Evolutionary conservation across 2,888 invertebrate species (phyloP), one percentile per base, ranked within the genome.

Genomic region (Hirudinaria manillensis): DNA sequence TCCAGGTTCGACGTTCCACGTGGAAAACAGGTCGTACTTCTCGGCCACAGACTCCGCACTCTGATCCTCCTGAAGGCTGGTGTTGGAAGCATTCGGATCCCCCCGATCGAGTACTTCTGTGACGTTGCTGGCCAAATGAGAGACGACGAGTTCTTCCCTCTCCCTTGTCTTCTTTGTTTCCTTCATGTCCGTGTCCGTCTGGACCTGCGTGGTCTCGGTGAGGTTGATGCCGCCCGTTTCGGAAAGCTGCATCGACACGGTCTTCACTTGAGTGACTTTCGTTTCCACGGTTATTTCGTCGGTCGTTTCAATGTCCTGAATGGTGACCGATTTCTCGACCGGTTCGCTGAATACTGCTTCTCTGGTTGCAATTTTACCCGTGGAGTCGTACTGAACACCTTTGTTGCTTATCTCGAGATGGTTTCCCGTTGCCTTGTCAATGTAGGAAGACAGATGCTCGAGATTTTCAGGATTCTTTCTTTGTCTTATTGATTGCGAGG

Each of bases 11-110:
- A 32, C 45, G 21, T 73, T 68, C 73, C 73, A 73, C 4, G 73
- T 73, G 32, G 55, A 56, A 55, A 53, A 73, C 27, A 73, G 34
- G 32, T 73, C 73, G 29, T 65, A 73, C 29, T 68, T 51, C 29
- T 68, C 68, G 16, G 36, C 13, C 10, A 32, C 29, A 7, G 36
- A 32, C 32, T 32, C n/a, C 6, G 36, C 13, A 19, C 65, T 45
- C 4, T 72, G 65, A 34, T 72, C 82, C 38, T 81, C 81, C 68
- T 83, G 80, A 36, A 32, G 32, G 55, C n/a, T n/a, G 38, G 65
- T 19, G 55, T 70, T 21, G 36, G 36, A 10, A 24, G 32, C 38
- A 19, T 53, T 38, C 19, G 55, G n/a, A 19, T 61, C 45, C 13
- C 56, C 21, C 55, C 70, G 21, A 67, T 66, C 29, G 66, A 74